Base-by-base conservation (phyloP, 2,888 invertebrate species). In the Diarsia dahlii region DNA sequence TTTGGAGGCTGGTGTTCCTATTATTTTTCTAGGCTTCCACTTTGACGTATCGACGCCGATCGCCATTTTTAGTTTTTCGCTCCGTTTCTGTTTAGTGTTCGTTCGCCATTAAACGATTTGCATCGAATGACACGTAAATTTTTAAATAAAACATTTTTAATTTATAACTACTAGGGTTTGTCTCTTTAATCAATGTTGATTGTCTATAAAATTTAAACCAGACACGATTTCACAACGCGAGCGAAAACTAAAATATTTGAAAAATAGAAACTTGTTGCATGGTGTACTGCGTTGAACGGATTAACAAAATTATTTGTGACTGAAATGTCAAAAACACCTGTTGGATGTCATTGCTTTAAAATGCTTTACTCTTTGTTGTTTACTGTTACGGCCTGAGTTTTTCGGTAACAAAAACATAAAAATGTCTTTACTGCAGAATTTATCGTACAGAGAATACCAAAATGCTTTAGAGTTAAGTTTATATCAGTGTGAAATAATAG, bases 21-120 rank as follows among this genome's bases (percentile, higher is more conserved):
- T 96, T 78, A 97, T 93, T 94, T 97, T 96, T 93, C 98, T 96
- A 82, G 98, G 98, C 96, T 98, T 98, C 92, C 97, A 96, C 91
- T 96, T 96, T 84, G 94, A 96, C 71, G 95, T 94, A 94, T 97
- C 97, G 71, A 97, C 92, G 71, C 97, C 96, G 82, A 96, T 95
- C 78, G 96, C 97, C 97, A 97, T 97, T 89, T 94, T 93, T 85
- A 48, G 68, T 63, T 28, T 75, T 66, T 56, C 67, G 28, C 45
- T 82, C 64, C 63, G 15, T 76, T 69, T 80, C 56, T 50, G 20
- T 60, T 12, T 48, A n/a, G 18, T 20, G 15, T n/a, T 45, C n/a
- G 13, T n/a, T 50, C 15, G n/a, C 0, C 34, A 10, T 15, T 6
- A n/a, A 28, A 50, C 20, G 54, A 34, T 9, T 28, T 18, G 28